Evolutionary conservation across 2,888 invertebrate species (phyloP), one percentile per base, ranked within the genome.

Genomic region (Eurytoma californica): DNA sequence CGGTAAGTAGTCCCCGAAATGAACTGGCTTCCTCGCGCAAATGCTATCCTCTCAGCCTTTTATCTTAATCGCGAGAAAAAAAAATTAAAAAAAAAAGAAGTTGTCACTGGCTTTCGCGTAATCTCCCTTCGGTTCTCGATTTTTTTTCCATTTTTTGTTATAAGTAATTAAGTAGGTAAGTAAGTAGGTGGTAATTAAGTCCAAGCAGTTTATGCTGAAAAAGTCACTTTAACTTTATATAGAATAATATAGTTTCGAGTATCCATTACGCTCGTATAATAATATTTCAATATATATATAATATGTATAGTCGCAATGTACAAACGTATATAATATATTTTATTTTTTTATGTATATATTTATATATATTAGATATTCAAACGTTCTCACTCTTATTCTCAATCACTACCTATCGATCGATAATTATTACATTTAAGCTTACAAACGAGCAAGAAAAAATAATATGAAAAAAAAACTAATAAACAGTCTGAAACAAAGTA

Each of bases 371-470:
- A 86, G 83, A 85, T 86, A 87, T 85, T 86, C 83, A 84, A 86
- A 85, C 84, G 85, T 85, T 88, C 86, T 88, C 88, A 87, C 87
- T 88, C 88, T 84, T 86, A 83, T 88, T 24, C 86, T 72, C 86
- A 86, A 87, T 87, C 87, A 87, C 88, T 86, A 85, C 86, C 82
- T 83, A 83, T 83, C 80, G 82, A 82, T 77, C 80, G 75, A 77
- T 77, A 67, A 79, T 79, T 63, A 20, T 72, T 78, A 77, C 57
- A 78, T 68, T 79, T 72, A 79, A 73, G 70, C 74, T 77, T 78
- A 75, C 57, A 53, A 81, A 80, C 73, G 55, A 77, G 73, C 47
- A 81, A 76, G 70, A 57, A 79, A 72, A 65, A 53, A 77, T 47
- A 24, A 30, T 30, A 30, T 30, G 30, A 30, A 30, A 72, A 76